Conservation (phyloP, 92 coral and sea anemone genomes). For the Zoanthus sociatus region DNA sequence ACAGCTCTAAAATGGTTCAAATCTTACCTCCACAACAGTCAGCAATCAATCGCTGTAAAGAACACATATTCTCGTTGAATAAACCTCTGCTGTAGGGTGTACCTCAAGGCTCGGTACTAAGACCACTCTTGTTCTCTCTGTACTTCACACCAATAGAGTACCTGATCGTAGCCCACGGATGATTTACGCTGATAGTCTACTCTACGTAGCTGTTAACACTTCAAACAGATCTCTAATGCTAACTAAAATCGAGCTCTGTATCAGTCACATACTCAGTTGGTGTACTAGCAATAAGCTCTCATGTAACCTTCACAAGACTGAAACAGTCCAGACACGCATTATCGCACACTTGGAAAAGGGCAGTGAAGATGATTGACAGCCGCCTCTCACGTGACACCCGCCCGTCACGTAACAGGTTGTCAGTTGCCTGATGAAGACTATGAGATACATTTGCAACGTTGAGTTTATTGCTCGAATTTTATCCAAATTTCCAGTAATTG, state of each 20-base stretch:
- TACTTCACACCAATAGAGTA: conserved; percentile 59
- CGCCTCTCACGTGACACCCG: too few species aligned
- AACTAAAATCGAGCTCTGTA: conserved; percentile 26
- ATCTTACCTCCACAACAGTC: conserved; percentile 50
- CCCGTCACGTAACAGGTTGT: too few species aligned
- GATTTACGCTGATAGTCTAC: conserved; percentile 54
- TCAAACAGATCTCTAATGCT: conserved; percentile 1
- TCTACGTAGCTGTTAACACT: conserved; percentile 50
- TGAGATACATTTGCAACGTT: too few species aligned
- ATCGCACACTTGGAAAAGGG: too few species aligned
- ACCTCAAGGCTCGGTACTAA: conserved; percentile 61
- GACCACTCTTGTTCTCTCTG: conserved; percentile 53
- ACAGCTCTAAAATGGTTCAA: conserved; percentile 56
- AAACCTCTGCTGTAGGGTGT: conserved; percentile 35
- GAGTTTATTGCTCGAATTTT: too few species aligned
- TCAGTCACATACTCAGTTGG: conserved; percentile 16
- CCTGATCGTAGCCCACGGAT: conserved; percentile 37
- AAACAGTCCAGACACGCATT: too few species aligned
- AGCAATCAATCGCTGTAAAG: conserved; percentile 52
- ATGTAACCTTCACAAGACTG: conserved; percentile 9
- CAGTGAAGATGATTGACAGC: too few species aligned
- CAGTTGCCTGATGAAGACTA: too few species aligned
- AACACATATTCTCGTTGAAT: conserved; percentile 22
- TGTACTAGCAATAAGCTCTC: conserved; percentile 28
- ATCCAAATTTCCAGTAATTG: too few species aligned